phyloP scores from a whole-genome alignment of 2,888 invertebrate genomes.

The Trichogramma evanescens region DNA sequence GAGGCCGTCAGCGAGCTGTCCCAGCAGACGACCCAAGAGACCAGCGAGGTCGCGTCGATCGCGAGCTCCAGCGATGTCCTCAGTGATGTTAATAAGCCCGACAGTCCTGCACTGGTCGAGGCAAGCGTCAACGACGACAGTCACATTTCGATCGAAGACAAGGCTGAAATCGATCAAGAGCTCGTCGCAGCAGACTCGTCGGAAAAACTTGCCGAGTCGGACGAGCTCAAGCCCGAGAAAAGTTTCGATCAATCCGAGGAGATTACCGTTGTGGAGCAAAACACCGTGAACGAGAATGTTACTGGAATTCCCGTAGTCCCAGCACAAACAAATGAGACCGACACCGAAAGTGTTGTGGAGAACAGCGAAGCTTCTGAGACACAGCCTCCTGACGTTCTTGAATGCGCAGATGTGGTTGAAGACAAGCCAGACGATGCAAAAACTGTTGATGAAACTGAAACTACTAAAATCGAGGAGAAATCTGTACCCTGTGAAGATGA shows the following conservation, averaged over 20 bases:
- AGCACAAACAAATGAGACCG: background rate
- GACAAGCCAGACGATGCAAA: background rate
- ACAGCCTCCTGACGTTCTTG: background rate
- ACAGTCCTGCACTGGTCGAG: slow-evolving; percentile 19
- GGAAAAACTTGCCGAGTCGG: background rate
- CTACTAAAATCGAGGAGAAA: slow-evolving; percentile 1
- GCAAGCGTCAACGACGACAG: slow-evolving; percentile 2
- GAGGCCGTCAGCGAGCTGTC: slow-evolving; percentile 38
- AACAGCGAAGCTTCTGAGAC: background rate
- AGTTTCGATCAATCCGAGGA: slow-evolving; percentile 1
- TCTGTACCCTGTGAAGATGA: background rate
- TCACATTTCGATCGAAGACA: slow-evolving; percentile 27
- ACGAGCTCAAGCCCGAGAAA: slow-evolving; percentile 9
- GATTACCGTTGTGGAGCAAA: slow-evolving; percentile 5
- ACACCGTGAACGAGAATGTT: slow-evolving; percentile 27
- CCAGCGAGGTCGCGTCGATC: slow-evolving; percentile 51
- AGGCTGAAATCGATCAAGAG: slow-evolving; percentile 22
- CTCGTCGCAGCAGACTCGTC: slow-evolving; percentile 14
- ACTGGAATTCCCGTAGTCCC: slow-evolving; percentile 13
- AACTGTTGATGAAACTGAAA: slow-evolving; percentile 1
- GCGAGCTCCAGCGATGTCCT: slow-evolving; percentile 54
- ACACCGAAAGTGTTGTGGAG: background rate
- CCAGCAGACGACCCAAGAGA: slow-evolving; percentile 38
- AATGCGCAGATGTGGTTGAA: slow-evolving; percentile 5
- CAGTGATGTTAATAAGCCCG: slow-evolving; percentile 61